These are phyloP conservation scores for Coluber constrictor DNA, from an alignment of 2,797 vertebrate species.

Conservation along the genomic window DNA sequence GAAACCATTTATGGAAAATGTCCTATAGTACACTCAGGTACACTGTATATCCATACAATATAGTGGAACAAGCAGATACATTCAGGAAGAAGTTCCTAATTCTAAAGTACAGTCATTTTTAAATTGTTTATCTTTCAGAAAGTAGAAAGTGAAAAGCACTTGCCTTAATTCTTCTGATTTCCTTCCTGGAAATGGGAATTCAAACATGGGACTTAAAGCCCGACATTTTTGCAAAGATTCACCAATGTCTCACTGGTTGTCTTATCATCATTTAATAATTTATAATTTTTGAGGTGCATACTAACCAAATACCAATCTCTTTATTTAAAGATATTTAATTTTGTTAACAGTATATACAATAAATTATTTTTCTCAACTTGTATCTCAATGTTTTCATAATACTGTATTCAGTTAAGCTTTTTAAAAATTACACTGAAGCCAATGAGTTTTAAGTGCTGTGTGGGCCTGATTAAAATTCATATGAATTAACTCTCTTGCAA, in stretches of 20 bases:
- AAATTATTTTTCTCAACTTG: neutral
- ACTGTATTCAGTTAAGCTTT: neutral
- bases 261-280: neutral
- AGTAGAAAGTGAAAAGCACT: neutral
- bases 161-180: neutral
- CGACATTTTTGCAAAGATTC: neutral
- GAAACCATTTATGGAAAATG: neutral
- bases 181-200: neutral
- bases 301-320: neutral
- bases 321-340: neutral
- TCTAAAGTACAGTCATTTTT: neutral
- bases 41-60: neutral
- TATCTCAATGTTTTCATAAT: neutral
- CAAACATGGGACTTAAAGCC: neutral
- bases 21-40: neutral
- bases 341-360: neutral
- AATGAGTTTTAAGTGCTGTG: neutral
- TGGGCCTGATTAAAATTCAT: neutral
- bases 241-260: neutral
- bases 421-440: neutral
- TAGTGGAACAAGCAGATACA: neutral
- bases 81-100: neutral
- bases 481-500: neutral
- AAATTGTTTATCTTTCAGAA: neutral
- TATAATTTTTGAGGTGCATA: neutral